Conservation (phyloP, 2,888 invertebrate species). For the Mamestra brassicae region DNA sequence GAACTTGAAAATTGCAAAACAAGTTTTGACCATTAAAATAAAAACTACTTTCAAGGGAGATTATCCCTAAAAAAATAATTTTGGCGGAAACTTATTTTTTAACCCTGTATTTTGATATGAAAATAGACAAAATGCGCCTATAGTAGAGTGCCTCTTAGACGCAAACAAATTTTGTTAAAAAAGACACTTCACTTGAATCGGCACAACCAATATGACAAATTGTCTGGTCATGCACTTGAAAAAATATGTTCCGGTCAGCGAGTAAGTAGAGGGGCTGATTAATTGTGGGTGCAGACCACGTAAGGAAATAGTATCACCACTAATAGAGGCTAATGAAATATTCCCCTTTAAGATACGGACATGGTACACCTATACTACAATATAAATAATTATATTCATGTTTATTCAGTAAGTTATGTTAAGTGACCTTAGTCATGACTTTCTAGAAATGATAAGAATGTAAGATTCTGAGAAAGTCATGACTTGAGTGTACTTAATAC, state of each 20-base stretch:
- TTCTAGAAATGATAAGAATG: slow-evolving; percentile 37
- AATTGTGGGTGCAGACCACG: too few relatives aligned
- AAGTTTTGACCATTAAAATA: not conserved
- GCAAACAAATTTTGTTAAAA: too few relatives aligned
- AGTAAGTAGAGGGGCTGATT: too few relatives aligned
- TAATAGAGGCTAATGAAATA: not conserved
- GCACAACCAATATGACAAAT: too few relatives aligned
- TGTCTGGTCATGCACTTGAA: too few relatives aligned
- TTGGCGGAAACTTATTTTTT: not conserved
- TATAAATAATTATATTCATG: slow-evolving; percentile 11
- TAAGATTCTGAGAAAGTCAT: slow-evolving; percentile 10
- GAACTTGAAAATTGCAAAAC: not conserved
- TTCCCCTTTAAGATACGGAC: not conserved
- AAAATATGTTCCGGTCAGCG: too few relatives aligned
- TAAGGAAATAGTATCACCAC: not conserved
- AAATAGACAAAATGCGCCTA: not conserved
- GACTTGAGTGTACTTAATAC: not conserved
- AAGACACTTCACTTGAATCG: too few relatives aligned
- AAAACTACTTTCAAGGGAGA: not conserved
- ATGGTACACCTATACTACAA: not conserved
- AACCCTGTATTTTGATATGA: not conserved
- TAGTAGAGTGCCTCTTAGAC: not conserved
- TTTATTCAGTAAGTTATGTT: slow-evolving; percentile 8
- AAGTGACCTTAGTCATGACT: slow-evolving; percentile 20
- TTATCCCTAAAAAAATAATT: not conserved